Evolutionary conservation across 2,797 vertebrate species (phyloP).

Genomic region (Sebastes trivittatus): DNA sequence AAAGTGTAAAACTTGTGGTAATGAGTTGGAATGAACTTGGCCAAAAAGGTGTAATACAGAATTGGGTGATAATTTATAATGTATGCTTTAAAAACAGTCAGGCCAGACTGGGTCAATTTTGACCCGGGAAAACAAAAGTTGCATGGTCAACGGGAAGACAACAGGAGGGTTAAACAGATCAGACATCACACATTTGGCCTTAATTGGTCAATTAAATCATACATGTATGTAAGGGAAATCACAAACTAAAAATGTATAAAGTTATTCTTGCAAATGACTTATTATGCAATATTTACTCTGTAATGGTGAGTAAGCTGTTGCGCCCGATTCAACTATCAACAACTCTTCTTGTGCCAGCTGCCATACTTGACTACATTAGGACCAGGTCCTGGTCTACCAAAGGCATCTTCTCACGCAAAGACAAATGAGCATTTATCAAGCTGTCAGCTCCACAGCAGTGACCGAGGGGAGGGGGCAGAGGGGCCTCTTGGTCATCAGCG

Average conservation of each 20-base stretch:
- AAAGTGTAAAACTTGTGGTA: no score
- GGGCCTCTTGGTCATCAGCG: slow-evolving; percentile 53
- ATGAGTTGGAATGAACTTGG: no score
- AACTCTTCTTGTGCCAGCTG: slow-evolving; percentile 61
- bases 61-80: no score
- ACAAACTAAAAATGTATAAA: neutral
- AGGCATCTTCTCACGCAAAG: slow-evolving; percentile 78
- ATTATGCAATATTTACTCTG: neutral
- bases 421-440: slow-evolving; percentile 77
- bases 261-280: neutral
- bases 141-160: no score
- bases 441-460: slow-evolving; percentile 51
- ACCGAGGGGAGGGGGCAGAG: neutral
- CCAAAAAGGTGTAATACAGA: no score
- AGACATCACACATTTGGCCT: neutral
- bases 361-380: slow-evolving; percentile 39
- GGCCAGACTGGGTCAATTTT: no score
- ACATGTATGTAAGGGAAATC: neutral
- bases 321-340: slow-evolving; percentile 59
- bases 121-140: no score
- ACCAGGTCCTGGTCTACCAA: slow-evolving; percentile 60
- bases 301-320: slow-evolving; percentile 44
- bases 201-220: neutral
- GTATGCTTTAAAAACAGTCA: no score
- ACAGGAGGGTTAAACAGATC: neutral